Percentiles rank a stretch among this genome's conserved stretches.
phyloP scores from a whole-genome alignment of 2,888 invertebrate genomes.

The Dolichopus griseipennis region DNA sequence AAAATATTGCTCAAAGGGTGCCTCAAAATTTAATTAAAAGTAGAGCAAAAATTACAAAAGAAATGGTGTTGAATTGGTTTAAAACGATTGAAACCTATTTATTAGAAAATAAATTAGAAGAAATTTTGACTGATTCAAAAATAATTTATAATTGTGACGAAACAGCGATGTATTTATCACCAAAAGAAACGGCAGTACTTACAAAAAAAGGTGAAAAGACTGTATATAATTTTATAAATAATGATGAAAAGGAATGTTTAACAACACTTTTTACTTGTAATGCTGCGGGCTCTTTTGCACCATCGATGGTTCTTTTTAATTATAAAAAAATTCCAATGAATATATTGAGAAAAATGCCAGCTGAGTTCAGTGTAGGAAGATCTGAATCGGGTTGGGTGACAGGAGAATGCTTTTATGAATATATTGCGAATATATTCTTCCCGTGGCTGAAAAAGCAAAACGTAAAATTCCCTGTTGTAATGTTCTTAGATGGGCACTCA shows the following conservation, averaged over 20 bases:
- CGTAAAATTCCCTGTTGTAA: slow-evolving; percentile 22
- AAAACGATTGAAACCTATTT: slow-evolving; percentile 27
- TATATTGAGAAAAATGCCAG: background rate
- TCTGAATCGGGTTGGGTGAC: slow-evolving; percentile 33
- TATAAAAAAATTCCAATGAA: slow-evolving; percentile 2
- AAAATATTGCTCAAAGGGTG: slow-evolving; percentile 27
- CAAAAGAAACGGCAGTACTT: slow-evolving; percentile 32
- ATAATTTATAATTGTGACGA: slow-evolving; percentile 36
- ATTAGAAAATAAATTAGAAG: slow-evolving; percentile 21
- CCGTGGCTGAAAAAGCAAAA: slow-evolving; percentile 26
- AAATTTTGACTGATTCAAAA: slow-evolving; percentile 26
- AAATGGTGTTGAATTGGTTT: slow-evolving; percentile 30
- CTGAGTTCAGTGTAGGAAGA: slow-evolving; percentile 34
- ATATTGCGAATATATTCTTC: slow-evolving; percentile 1
- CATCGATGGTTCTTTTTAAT: slow-evolving; percentile 5
- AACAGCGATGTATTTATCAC: slow-evolving; percentile 33
- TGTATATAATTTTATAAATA: background rate
- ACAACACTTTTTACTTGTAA: slow-evolving; percentile 7
- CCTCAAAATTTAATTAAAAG: slow-evolving; percentile 29
- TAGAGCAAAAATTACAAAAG: slow-evolving; percentile 29
- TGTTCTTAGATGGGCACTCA: slow-evolving; percentile 31
- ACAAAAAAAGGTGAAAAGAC: slow-evolving; percentile 11
- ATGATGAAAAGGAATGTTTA: slow-evolving; percentile 9
- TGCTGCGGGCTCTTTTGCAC: background rate
- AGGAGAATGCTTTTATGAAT: slow-evolving; percentile 7